phyloP scores from a whole-genome alignment of 30 jellyfish, hydroid and myxozoan species.

The Cassiopea xamachana region DNA sequence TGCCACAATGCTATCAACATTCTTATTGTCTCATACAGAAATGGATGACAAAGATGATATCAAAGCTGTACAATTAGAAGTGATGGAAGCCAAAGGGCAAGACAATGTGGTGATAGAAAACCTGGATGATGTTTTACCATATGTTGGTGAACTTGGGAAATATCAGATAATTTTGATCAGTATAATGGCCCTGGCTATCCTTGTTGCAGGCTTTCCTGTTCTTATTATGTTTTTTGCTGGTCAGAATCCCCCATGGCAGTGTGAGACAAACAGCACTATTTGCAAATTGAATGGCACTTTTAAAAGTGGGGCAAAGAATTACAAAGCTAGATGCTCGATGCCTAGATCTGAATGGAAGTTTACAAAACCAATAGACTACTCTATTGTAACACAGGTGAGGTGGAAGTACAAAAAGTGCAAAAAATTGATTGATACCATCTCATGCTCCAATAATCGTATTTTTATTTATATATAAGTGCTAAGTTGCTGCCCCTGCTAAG shows the following conservation, averaged over 20 bases:
- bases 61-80: constrained; percentile 5
- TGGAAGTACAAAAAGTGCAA: background rate
- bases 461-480: too few species aligned
- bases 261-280: constrained; percentile 82
- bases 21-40: background rate
- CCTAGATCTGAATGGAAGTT: constrained; percentile 80
- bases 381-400: constrained; percentile 79
- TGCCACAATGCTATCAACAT: background rate
- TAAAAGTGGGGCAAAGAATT: constrained; percentile 15
- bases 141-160: constrained; percentile 90
- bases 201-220: constrained; percentile 86
- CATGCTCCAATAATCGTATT: too few species aligned
- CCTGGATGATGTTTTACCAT: constrained; percentile 80
- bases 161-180: constrained; percentile 71
- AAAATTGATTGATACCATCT: too few species aligned
- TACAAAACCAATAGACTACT: constrained; percentile 76
- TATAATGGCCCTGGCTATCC: constrained; percentile 66
- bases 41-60: constrained; percentile 15
- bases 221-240: constrained; percentile 92
- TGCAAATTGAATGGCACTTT: constrained; percentile 79
- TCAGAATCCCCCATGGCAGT: constrained; percentile 95
- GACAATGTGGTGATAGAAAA: constrained; percentile 13
- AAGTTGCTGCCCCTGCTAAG: too few species aligned
- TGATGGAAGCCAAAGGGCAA: background rate
- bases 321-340: constrained; percentile 62